Evolutionary conservation across 2,113 vertebrate genomes (phyloP).

Genomic region (Hemichromis elongatus): DNA sequence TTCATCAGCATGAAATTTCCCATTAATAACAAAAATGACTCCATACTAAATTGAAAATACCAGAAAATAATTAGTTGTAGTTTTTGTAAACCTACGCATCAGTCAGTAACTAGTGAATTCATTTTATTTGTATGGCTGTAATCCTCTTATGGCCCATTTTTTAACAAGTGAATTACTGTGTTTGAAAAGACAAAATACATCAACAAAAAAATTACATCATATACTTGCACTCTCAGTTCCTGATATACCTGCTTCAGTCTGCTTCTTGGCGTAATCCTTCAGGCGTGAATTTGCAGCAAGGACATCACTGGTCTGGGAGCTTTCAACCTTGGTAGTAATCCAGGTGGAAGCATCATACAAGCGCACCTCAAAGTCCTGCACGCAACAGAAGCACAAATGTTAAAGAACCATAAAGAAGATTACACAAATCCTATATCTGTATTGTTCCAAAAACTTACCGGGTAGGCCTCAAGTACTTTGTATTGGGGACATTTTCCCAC

Average conservation of each 20-base stretch:
- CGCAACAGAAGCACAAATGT: neutral
- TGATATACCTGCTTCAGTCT: slow-evolving; percentile 15
- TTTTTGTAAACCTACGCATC: neutral
- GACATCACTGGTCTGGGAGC: neutral
- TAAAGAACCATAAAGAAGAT: neutral
- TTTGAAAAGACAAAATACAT: neutral
- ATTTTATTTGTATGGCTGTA: neutral
- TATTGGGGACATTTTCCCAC: slow-evolving; percentile 30
- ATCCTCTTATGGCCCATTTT: neutral
- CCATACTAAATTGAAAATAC: neutral
- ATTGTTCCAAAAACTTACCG: slow-evolving; percentile 13
- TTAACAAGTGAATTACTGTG: neutral
- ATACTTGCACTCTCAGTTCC: neutral
- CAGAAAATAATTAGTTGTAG: neutral
- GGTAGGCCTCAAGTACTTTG: neutral
- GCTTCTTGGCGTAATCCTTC: neutral
- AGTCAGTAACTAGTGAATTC: neutral
- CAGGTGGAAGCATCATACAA: slow-evolving; percentile 16
- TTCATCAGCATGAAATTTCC: neutral
- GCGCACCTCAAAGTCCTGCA: slow-evolving; percentile 40
- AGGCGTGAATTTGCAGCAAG: neutral
- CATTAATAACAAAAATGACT: neutral
- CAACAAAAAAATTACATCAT: neutral
- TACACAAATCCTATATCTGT: too few species aligned
- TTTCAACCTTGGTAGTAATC: slow-evolving; percentile 14